These are phyloP conservation scores for Cataglyphis livida DNA, from an alignment of 2,888 invertebrate species.

Conservation along the genomic window DNA sequence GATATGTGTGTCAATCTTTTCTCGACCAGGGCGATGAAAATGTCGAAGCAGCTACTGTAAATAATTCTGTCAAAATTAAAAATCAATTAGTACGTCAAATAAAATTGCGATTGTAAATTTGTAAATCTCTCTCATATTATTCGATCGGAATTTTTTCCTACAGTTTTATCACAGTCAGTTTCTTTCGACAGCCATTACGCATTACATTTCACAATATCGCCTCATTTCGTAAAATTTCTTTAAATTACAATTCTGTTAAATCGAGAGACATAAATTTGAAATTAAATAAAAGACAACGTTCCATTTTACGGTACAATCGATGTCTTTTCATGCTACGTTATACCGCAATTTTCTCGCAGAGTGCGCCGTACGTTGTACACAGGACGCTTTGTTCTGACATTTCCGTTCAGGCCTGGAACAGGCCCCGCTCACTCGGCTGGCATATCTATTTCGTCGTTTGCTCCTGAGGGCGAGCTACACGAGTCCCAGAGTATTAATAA, in stretches of 20 bases:
- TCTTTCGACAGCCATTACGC: background rate
- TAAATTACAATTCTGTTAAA: slow-evolving; percentile 21
- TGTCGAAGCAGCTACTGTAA: background rate
- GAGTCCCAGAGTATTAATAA: slow-evolving; percentile 55
- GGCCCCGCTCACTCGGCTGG: slow-evolving; percentile 12
- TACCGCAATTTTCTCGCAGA: slow-evolving; percentile 46
- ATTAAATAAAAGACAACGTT: background rate
- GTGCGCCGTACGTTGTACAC: slow-evolving; percentile 31
- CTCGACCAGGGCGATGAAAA: background rate
- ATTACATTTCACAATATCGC: background rate
- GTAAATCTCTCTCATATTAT: background rate
- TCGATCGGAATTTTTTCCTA: background rate
- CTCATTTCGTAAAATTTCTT: background rate
- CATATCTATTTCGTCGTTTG: slow-evolving; percentile 52
- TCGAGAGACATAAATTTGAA: background rate
- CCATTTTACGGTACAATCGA: slow-evolving; percentile 39
- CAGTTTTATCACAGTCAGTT: background rate
- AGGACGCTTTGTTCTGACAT: slow-evolving; percentile 42
- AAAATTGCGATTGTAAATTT: slow-evolving; percentile 16
- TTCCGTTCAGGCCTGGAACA: slow-evolving; percentile 43
- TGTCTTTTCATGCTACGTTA: slow-evolving; percentile 15
- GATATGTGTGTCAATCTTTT: background rate
- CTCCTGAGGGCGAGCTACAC: slow-evolving; percentile 45
- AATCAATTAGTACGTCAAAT: background rate
- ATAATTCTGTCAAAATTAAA: background rate